Evolutionary conservation across 2,113 vertebrate genomes (phyloP), one percentile per base, ranked within the genome.

Genomic region (Tylochromis polylepis): DNA sequence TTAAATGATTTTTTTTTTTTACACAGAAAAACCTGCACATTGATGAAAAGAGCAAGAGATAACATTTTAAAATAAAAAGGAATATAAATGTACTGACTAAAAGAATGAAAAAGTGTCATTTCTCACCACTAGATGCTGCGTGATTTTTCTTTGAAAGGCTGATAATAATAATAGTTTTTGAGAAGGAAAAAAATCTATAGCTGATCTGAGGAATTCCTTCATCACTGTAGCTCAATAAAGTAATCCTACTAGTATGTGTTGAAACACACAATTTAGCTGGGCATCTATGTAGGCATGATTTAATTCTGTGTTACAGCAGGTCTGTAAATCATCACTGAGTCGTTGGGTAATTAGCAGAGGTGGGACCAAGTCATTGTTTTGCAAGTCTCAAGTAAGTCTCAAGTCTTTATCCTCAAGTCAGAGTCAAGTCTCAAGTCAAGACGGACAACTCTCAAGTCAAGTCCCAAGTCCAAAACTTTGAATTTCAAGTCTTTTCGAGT

Each of bases 261-360:
- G 67, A 49, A 72, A 49, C 67, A 70, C 62, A 72, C 67, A 72
- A 18, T 49, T 20, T 49, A 29, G 7, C 15, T 20, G 67, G 24
- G 9, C 24, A 49, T 75, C 24, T 29, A 41, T 20, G 15, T 4
- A 0, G 9, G 15, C 15, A 29, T 75, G 29, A 29, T 49, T 2
- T 75, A 72, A 75, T 8, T 75, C 11, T 20, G 24, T 31, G 70
- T 75, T 75, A 31, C 70, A 31, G 6, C 70, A 51, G 16, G 24
- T 31, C 15, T 75, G 1, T 51, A 51, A 51, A 49, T 75, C 2
- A 0, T 27, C 22, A 72, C 12, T 0, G 10, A 20, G 24, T 49
- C 16, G 4, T 7, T 75, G 70, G 41, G 24, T 8, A 49, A 49
- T 29, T 29, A 49, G 70, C 43, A 29, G n/a, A n/a, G n/a, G n/a